A percentile compares a stretch with the other conserved stretches of the same genome.
Conservation (phyloP, 2,113 vertebrate species). For the Pipra filicauda region DNA sequence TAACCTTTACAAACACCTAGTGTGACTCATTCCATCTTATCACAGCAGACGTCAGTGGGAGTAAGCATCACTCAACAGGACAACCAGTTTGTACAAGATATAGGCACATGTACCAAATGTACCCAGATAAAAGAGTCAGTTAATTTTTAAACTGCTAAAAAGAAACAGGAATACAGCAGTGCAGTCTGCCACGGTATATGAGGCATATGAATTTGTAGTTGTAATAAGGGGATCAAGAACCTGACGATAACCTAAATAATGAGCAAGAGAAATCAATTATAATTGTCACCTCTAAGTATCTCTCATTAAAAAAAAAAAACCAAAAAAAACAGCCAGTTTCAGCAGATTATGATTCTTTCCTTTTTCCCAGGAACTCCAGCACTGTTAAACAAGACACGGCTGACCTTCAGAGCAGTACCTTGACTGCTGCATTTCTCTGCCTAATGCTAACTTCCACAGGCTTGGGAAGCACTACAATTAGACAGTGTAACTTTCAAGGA, state of each 20-base stretch:
- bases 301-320: background rate
- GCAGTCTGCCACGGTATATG: background rate
- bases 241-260: background rate
- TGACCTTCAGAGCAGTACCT: background rate
- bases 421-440: background rate
- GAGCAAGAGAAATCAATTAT: background rate
- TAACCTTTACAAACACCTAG: conserved; percentile 68
- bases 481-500: background rate
- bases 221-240: background rate
- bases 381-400: background rate
- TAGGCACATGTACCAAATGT: background rate
- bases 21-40: conserved; percentile 66
- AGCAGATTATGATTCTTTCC: background rate
- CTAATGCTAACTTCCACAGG: background rate
- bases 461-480: background rate
- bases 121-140: conserved; percentile 2
- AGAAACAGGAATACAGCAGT: background rate
- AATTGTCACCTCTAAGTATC: background rate
- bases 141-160: conserved; percentile 28
- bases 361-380: background rate
- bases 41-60: conserved; percentile 59
- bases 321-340: background rate
- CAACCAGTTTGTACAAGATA: conserved; percentile 38
- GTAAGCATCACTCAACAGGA: conserved; percentile 59
- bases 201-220: background rate